Conservation (phyloP, 1,140 invertebrate species). For the Choristoneura fumiferana region DNA sequence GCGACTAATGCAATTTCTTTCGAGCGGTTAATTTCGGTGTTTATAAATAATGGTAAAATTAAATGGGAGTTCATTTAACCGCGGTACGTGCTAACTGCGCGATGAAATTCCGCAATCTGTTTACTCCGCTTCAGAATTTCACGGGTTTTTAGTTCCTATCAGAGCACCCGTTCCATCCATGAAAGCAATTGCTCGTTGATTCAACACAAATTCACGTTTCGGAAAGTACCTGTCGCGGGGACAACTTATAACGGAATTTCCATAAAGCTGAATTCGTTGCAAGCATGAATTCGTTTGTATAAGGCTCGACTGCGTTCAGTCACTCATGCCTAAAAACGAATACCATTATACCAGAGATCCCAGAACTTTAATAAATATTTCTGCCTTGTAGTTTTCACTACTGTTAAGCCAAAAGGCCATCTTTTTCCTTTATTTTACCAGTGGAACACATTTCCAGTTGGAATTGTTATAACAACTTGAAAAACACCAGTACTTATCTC, state of each 20-base stretch:
- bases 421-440: too few relatives aligned
- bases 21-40: background rate
- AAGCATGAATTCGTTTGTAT: constrained; percentile 2
- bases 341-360: too few relatives aligned
- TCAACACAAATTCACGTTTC: constrained; percentile 4
- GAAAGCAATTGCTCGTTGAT: constrained; percentile 9
- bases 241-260: background rate
- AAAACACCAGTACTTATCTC: background rate
- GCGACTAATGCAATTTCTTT: background rate
- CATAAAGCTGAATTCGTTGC: constrained; percentile 1
- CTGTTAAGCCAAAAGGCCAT: too few relatives aligned
- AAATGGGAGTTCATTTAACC: background rate
- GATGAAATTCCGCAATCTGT: background rate
- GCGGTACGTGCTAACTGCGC: background rate
- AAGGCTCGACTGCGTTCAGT: too few relatives aligned
- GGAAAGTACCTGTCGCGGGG: background rate
- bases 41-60: background rate
- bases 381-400: too few relatives aligned
- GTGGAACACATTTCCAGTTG: too few relatives aligned
- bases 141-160: background rate
- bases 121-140: constrained; percentile 7
- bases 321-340: too few relatives aligned
- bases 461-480: too few relatives aligned
- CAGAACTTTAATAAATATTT: too few relatives aligned
- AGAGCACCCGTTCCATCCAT: constrained; percentile 10